Conservation (phyloP, 2,888 invertebrate species). For the Euclidia mi region DNA sequence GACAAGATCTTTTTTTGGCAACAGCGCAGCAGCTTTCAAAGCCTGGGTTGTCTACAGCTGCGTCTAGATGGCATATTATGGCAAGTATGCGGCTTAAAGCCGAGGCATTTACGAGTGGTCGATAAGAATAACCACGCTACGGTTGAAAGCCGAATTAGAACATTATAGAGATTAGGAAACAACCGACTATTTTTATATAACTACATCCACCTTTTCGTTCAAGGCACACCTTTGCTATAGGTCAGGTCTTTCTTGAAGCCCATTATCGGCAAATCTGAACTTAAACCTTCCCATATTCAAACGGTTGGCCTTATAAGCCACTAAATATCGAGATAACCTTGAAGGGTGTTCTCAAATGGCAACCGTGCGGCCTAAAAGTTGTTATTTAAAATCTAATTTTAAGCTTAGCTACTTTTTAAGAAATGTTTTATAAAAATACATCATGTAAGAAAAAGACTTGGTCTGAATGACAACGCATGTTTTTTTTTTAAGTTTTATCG, state of each 20-base stretch:
- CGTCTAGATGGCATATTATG: too few species aligned
- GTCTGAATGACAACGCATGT: neutral
- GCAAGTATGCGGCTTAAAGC: too few species aligned
- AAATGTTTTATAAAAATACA: neutral
- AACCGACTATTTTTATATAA: neutral
- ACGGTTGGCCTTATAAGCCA: too few species aligned
- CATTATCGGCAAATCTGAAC: conserved; percentile 5
- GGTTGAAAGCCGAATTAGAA: too few species aligned
- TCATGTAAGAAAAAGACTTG: conserved; percentile 2
- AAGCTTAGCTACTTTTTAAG: conserved; percentile 39
- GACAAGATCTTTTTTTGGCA: too few species aligned
- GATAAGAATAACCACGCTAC: too few species aligned
- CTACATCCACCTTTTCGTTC: conserved; percentile 32
- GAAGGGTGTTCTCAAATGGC: neutral
- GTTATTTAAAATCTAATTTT: conserved; percentile 30
- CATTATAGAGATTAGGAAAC: too few species aligned
- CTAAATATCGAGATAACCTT: neutral
- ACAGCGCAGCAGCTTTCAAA: too few species aligned
- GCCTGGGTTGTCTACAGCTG: too few species aligned
- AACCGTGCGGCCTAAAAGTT: neutral
- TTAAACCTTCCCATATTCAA: too few species aligned
- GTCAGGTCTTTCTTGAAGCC: conserved; percentile 35
- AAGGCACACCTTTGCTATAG: conserved; percentile 45
- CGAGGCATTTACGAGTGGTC: too few species aligned
- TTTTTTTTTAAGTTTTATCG: too few species aligned